phyloP scores from a whole-genome alignment of 1,140 invertebrate genomes.

The Elymnias hypermnestra region DNA sequence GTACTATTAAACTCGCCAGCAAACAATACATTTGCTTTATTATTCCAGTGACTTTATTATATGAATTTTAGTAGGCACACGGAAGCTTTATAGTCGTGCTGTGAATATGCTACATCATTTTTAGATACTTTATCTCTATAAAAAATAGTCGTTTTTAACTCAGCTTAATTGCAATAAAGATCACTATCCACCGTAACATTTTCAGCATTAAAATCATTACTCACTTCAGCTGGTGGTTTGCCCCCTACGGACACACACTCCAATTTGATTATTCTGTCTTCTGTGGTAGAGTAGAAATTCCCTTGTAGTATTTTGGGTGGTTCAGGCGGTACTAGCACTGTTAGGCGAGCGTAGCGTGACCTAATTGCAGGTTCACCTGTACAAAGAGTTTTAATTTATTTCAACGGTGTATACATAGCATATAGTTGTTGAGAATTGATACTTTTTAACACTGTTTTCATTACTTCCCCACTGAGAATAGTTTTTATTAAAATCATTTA shows the following conservation, averaged over 20 bases:
- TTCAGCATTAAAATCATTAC: conserved; percentile 25
- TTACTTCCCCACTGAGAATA: conserved; percentile 5
- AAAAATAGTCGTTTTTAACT: conserved; percentile 1
- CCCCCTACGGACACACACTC: conserved; percentile 93
- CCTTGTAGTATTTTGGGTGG: conserved; percentile 91
- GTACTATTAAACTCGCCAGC: no score
- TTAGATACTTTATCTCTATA: conserved; percentile 1
- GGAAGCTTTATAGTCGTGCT: neutral
- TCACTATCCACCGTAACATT: conserved; percentile 7
- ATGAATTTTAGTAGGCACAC: neutral
- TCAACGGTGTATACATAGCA: conserved; percentile 25
- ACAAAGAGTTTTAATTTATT: conserved; percentile 55
- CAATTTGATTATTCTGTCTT: conserved; percentile 91
- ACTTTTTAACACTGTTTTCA: conserved; percentile 15
- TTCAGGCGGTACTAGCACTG: conserved; percentile 92
- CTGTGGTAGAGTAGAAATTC: conserved; percentile 86
- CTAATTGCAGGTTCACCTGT: conserved; percentile 85
- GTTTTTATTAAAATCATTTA: conserved; percentile 6
- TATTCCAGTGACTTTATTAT: no score
- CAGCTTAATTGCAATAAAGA: conserved; percentile 7
- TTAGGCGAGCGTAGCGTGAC: conserved; percentile 89
- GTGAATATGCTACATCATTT: neutral
- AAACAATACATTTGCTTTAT: no score
- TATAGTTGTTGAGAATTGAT: conserved; percentile 19
- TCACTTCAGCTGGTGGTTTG: conserved; percentile 94